These are phyloP conservation scores for Acrossocheilus wenchowensis DNA, from an alignment of 2,797 vertebrate genomes.

Conservation along the genomic window DNA sequence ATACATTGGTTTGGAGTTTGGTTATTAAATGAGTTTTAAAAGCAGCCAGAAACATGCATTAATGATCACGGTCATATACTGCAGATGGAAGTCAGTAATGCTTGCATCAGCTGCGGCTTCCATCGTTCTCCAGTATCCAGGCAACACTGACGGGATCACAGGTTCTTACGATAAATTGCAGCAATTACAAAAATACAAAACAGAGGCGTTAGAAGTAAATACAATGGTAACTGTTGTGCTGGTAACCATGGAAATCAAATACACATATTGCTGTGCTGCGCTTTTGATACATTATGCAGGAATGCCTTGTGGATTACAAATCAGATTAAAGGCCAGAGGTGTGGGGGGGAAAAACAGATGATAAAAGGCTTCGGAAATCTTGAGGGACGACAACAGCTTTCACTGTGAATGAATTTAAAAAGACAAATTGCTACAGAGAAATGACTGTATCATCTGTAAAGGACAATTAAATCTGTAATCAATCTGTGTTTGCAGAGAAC, in stretches of 20 bases:
- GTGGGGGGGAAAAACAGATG: neutral
- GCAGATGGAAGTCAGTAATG: constrained; percentile 13
- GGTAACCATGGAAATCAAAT: constrained; percentile 26
- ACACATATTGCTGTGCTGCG: neutral
- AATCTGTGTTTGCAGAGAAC: constrained; percentile 77
- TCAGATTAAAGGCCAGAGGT: neutral
- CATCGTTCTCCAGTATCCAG: constrained; percentile 25
- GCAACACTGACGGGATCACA: constrained; percentile 34
- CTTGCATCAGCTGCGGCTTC: neutral
- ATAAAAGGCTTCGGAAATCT: neutral
- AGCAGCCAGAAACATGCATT: constrained; percentile 11
- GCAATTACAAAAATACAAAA: constrained; percentile 43
- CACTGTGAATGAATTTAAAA: neutral
- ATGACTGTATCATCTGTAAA: neutral
- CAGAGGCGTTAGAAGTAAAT: constrained; percentile 3
- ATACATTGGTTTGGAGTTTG: neutral
- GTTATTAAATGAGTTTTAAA: constrained; percentile 15
- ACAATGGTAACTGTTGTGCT: neutral
- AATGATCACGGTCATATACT: neutral
- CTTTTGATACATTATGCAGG: constrained; percentile 13
- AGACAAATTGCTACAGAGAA: neutral
- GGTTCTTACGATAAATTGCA: constrained; percentile 34
- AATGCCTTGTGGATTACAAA: neutral
- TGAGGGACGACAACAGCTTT: neutral
- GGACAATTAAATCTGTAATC: neutral